Evolutionary conservation across 2,113 vertebrate genomes (phyloP), one percentile per base, ranked within the genome.

Genomic region (Oryzias javanicus): DNA sequence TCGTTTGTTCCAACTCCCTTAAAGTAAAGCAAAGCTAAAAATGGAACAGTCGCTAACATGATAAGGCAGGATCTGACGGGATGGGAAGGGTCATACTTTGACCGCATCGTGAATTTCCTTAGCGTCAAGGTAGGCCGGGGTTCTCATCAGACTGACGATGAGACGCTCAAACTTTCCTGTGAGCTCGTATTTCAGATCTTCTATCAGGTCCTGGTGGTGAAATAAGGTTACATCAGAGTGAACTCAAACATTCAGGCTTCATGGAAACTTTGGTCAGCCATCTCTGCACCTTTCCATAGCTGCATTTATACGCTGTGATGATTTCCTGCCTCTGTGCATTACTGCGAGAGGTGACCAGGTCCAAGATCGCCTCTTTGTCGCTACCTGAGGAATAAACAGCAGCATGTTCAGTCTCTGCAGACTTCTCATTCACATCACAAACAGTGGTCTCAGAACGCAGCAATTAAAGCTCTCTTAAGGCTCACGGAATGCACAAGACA

Each of bases 111-210:
- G 94, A 72, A 99, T 92, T 83, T 99, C 96, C 76, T 98, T 98
- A 89, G 96, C 97, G 13, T 98, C 96, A 0, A 92, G 91, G 13
- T 97, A 95, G 29, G 95, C 89, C 0, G 92, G 91, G 2, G 94
- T 90, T 56, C 92, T 91, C 96, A 99, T 98, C 72, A 99, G 88
- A 64, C 94, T 94, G 55, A 98, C 94, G 0, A 99, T 95, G 82
- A 99, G 92, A 6, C 94, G 91, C 72, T 99, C 97, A 67, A 99
- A 98, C 82, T 98, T 98, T 20, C 97, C 97, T 0, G 94, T 98
- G 82, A 99, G 91, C 86, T 99, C 97, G 0, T 96, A 98, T 79
- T 99, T 99, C 63, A 99, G 88, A 83, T 98, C 94, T 6, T 91
- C 93, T 6, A 98, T 96, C 78, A 99, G 93, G 82, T 98, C 96